Conservation (phyloP, 2,113 vertebrate genomes). For the Astur gentilis region DNA sequence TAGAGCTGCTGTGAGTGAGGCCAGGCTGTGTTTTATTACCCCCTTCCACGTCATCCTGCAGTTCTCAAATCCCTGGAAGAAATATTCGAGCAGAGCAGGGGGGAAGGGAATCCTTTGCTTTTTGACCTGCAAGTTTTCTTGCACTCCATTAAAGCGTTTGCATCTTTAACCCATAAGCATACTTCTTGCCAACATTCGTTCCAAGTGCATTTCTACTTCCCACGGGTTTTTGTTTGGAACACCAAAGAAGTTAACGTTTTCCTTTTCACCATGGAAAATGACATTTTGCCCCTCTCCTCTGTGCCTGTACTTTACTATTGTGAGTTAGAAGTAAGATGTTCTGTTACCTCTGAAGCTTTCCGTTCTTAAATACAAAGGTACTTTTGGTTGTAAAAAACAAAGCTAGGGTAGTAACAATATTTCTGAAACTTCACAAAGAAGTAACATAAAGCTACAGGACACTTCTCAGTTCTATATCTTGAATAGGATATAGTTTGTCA, state of each 20-base stretch:
- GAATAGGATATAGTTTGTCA: not conserved
- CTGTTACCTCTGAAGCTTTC: not conserved
- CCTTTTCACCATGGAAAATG: not conserved
- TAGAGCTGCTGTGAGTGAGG: not conserved
- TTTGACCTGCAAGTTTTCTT: not conserved
- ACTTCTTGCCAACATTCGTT: not conserved
- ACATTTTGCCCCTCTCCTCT: not conserved
- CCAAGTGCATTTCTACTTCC: not conserved
- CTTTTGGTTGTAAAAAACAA: not conserved
- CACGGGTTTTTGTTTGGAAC: not conserved
- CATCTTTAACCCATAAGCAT: not conserved
- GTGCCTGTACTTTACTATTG: not conserved
- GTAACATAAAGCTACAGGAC: not conserved
- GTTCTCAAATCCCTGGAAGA: constrained; percentile 54
- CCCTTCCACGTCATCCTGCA: constrained; percentile 53
- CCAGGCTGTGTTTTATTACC: constrained; percentile 54
- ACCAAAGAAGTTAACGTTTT: not conserved
- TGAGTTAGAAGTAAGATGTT: not conserved
- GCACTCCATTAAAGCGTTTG: not conserved
- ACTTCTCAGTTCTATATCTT: not conserved
- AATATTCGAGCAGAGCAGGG: not conserved
- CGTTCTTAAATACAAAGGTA: not conserved
- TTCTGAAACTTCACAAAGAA: not conserved
- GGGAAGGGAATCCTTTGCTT: constrained; percentile 43
- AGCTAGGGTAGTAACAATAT: not conserved